phyloP scores from a whole-genome alignment of 1,140 invertebrate genomes.

The Leptinotarsa texana region DNA sequence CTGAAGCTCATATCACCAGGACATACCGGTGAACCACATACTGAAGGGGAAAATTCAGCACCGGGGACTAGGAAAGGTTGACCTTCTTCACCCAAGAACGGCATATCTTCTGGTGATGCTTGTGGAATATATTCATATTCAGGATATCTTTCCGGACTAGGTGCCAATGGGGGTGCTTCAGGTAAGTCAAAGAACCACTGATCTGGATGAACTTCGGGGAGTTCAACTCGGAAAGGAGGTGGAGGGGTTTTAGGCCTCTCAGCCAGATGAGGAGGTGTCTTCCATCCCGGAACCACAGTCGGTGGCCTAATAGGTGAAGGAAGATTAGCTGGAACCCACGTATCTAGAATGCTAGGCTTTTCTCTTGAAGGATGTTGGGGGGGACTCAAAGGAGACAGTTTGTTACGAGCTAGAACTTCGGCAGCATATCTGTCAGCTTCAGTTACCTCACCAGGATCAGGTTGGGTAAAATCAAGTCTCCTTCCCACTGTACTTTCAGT shows the following conservation, averaged over 20 bases:
- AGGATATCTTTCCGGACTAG: not conserved
- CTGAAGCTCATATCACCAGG: not conserved
- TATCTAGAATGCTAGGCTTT: not conserved
- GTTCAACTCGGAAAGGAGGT: not conserved
- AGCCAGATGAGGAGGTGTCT: not conserved
- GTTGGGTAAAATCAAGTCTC: not conserved
- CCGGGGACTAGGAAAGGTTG: not conserved
- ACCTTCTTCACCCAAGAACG: not conserved
- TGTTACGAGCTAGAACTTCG: not conserved
- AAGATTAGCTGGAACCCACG: not conserved
- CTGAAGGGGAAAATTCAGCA: not conserved
- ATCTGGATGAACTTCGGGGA: not conserved
- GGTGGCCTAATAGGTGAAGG: not conserved
- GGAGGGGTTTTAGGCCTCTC: not conserved
- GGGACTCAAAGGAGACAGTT: not conserved
- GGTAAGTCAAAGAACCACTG: not conserved
- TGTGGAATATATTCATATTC: not conserved
- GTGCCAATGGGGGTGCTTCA: not conserved
- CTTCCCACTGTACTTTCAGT: not conserved
- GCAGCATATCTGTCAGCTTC: not conserved
- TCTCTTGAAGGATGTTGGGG: not conserved
- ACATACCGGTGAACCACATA: not conserved
- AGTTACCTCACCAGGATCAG: not conserved
- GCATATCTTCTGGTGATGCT: not conserved
- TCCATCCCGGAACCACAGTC: not conserved